These are phyloP conservation scores for Sepioteuthis lessoniana DNA, from an alignment of 2,888 invertebrate species.

Conservation along the genomic window DNA sequence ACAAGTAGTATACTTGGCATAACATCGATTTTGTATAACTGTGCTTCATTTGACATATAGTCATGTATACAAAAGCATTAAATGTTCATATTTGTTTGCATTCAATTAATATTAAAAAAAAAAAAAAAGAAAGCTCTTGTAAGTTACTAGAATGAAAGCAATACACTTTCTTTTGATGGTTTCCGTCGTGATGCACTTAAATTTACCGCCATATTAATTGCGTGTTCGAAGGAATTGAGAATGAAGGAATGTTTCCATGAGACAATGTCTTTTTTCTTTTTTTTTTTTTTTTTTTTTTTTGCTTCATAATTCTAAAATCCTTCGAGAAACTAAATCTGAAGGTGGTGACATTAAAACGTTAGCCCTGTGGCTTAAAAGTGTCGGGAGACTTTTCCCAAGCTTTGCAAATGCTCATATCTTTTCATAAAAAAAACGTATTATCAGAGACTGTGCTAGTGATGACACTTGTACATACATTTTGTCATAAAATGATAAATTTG, in stretches of 20 bases:
- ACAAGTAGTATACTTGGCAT: background rate
- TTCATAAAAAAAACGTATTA: background rate
- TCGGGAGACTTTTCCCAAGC: background rate
- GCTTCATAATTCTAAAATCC: no score
- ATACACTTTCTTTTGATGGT: background rate
- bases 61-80: conserved; percentile 11
- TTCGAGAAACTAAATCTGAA: background rate
- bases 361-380: background rate
- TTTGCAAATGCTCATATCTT: background rate
- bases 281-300: no score
- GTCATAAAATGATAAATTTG: background rate
- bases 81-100: background rate
- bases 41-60: background rate
- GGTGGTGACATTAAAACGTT: background rate
- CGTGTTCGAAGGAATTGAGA: background rate
- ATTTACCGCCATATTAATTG: background rate
- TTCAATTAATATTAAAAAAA: background rate
- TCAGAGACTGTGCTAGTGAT: background rate
- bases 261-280: no score
- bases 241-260: background rate
- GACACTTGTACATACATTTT: background rate
- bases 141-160: background rate
- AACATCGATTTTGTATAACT: background rate
- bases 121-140: background rate
- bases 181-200: background rate